Base-by-base conservation (phyloP, 2,113 vertebrate genomes). In the Camelus bactrianus region DNA sequence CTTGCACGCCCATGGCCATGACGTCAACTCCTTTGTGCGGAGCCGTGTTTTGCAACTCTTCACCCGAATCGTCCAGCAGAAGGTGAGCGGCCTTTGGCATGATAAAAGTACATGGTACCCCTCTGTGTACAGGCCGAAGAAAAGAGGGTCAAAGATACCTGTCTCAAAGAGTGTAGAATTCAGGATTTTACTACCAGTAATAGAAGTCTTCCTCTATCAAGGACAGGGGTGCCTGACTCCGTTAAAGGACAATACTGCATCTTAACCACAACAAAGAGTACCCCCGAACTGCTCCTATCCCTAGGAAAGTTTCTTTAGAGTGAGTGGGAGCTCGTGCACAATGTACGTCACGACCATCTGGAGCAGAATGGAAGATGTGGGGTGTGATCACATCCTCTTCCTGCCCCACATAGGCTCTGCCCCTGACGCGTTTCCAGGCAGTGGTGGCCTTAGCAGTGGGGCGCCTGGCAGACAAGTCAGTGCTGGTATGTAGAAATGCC, bases 401-500 rank as follows among this genome's bases (percentile, higher is more conserved):
- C 75, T 28, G 0, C 32, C 69, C 64, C 3, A 6, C 13, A 11
- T 72, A 99, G 99, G 99, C 99, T 7, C 98, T 99, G 93, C 99
- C 99, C 2, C 95, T 99, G 96, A 99, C 98, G 60, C 98, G 98
- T 48, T 99, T 99, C 98, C 99, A 99, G 70, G 98, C 99, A 30
- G 99, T 99, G 75, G 99, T 99, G 96, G 98, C 98, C 3, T 98
- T 99, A 56, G 98, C 99, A n/a, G 99, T 99, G 24, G 99, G 98
- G 0, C 99, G 99, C 48, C 99, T 99, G 86, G 98, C 99, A 98
- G 99, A 99, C 98, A 99, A 99, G 97, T 99, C 99, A 0, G 99
- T 99, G 89, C 97, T 99, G 6, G 99, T 99, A 1, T 99, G 99
- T 92, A 99, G 99, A 98, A 99, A 99, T n/a, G 99, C 99, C 0